A percentile compares a stretch with the other conserved stretches of the same genome.
Conservation (phyloP, 2,113 vertebrate species). For the Tragelaphus buxtoni region DNA sequence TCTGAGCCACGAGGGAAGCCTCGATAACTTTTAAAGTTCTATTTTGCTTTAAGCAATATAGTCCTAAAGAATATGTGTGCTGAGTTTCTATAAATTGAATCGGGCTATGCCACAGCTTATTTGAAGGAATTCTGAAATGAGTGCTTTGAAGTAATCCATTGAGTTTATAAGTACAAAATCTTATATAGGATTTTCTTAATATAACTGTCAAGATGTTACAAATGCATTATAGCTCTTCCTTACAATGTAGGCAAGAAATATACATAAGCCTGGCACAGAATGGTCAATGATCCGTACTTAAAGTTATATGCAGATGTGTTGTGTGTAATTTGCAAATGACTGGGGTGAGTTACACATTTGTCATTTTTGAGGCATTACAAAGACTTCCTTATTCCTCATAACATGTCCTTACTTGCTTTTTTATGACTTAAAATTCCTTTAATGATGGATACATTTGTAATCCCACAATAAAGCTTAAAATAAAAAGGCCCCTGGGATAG, state of each 20-base stretch:
- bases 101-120: not conserved
- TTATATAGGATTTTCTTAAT: not conserved
- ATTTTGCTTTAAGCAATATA: not conserved
- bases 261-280: not conserved
- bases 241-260: not conserved
- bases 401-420: not conserved
- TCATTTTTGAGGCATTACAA: not conserved
- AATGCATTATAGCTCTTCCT: not conserved
- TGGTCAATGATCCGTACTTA: not conserved
- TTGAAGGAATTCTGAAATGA: not conserved
- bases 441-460: not conserved
- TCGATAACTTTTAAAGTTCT: not conserved
- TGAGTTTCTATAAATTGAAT: not conserved
- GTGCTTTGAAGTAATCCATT: not conserved
- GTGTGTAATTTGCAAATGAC: not conserved
- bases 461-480: not conserved
- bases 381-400: not conserved
- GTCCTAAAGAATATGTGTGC: not conserved
- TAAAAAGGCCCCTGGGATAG: not conserved
- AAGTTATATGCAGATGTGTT: not conserved
- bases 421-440: not conserved
- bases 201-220: not conserved
- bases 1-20: not conserved
- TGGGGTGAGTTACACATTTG: not conserved
- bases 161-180: not conserved